These are phyloP conservation scores for Uropsilus gracilis DNA, from an alignment of 2,113 vertebrate genomes.

Conservation along the genomic window DNA sequence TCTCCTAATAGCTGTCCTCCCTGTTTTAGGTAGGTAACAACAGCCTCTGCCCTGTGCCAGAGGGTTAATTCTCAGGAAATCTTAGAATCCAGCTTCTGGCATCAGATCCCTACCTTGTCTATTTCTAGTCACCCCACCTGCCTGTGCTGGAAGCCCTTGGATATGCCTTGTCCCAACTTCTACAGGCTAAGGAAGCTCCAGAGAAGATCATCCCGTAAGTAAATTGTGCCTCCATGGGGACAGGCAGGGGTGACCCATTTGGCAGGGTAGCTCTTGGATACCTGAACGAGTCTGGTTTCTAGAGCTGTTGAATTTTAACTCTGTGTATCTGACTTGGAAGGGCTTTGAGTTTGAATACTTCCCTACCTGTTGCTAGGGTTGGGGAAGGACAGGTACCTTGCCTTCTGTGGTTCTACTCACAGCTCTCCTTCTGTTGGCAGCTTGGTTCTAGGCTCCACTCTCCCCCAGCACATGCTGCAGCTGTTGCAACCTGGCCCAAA, in stretches of 20 bases:
- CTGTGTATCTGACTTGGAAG: background rate
- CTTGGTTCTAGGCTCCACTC: constrained; percentile 87
- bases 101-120: constrained; percentile 62
- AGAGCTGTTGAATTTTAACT: background rate
- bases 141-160: constrained; percentile 94
- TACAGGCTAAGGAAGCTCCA: constrained; percentile 92
- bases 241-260: background rate
- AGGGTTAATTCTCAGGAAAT: background rate
- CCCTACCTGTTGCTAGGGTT: background rate
- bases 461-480: constrained; percentile 89
- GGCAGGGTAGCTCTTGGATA: background rate
- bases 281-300: background rate
- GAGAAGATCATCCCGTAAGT: constrained; percentile 92
- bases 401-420: background rate
- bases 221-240: background rate
- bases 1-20: background rate
- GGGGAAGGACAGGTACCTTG: background rate
- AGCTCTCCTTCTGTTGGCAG: constrained; percentile 82
- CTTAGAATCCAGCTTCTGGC: background rate
- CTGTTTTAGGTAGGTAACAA: background rate
- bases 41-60: background rate
- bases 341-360: background rate
- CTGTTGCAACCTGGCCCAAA: constrained; percentile 87
- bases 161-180: constrained; percentile 94
- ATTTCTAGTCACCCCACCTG: constrained; percentile 90